Conservation (phyloP, 2,888 invertebrate species). For the Ennomos fuscantarius region DNA sequence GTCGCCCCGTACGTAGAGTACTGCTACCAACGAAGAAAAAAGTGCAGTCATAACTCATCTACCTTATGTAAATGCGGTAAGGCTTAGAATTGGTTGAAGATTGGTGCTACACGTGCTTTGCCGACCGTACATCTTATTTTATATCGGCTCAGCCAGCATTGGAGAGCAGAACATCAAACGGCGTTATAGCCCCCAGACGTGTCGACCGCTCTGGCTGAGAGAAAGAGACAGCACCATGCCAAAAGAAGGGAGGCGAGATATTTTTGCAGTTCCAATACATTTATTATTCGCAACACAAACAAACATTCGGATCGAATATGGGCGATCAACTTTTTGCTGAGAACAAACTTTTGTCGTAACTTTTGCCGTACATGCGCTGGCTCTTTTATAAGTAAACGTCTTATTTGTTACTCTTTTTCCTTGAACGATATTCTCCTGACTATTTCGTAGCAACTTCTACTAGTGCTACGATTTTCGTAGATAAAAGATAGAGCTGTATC, state of each 20-base stretch:
- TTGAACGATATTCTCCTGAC: neutral
- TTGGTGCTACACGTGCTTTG: constrained; percentile 29
- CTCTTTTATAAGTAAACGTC: constrained; percentile 5
- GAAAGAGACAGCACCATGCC: constrained; percentile 66
- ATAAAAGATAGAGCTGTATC: constrained; percentile 1
- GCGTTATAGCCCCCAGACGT: constrained; percentile 83
- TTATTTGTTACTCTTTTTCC: constrained; percentile 10
- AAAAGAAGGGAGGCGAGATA: constrained; percentile 59
- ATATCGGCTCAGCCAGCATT: constrained; percentile 81
- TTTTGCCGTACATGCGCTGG: constrained; percentile 35
- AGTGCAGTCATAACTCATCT: constrained; percentile 22
- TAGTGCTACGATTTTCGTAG: constrained; percentile 23
- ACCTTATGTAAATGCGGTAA: constrained; percentile 15
- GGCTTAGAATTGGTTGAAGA: constrained; percentile 13
- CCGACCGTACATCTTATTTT: constrained; percentile 77
- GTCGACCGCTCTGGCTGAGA: constrained; percentile 65
- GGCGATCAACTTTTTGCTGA: constrained; percentile 48
- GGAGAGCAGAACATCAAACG: constrained; percentile 86
- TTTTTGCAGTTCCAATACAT: constrained; percentile 75
- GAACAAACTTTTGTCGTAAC: constrained; percentile 51
- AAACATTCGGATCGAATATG: constrained; percentile 69
- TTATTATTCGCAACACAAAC: constrained; percentile 77
- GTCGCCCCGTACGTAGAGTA: constrained; percentile 79
- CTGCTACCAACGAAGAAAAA: constrained; percentile 28
- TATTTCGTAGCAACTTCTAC: constrained; percentile 24